phyloP scores from a whole-genome alignment of 2,797 vertebrate species.

The Nannoperca australis region DNA sequence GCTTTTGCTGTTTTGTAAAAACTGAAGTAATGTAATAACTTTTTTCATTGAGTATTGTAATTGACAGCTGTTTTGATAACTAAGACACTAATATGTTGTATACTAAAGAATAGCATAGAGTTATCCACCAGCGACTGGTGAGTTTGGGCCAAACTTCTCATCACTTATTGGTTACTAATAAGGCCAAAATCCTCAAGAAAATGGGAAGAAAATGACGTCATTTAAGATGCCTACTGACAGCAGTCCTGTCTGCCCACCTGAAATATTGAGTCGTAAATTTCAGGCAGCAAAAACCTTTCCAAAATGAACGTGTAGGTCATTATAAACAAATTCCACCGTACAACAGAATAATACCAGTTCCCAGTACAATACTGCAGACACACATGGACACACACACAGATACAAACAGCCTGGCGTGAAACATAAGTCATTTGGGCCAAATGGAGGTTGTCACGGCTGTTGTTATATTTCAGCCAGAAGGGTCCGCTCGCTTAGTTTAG shows the following conservation, averaged over 20 bases:
- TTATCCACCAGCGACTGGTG: neutral
- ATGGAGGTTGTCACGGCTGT: constrained; percentile 5
- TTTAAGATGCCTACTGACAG: constrained; percentile 23
- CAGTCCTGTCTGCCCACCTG: constrained; percentile 1
- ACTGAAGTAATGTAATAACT: no score
- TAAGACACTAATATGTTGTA: neutral
- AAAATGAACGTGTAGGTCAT: constrained; percentile 7
- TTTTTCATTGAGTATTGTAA: no score
- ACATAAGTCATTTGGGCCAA: constrained; percentile 2
- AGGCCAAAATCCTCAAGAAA: neutral
- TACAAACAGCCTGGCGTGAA: constrained; percentile 14
- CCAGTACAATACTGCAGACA: neutral
- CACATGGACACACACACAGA: neutral
- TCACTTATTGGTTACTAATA: neutral
- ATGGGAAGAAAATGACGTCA: constrained; percentile 15
- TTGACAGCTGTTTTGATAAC: no score
- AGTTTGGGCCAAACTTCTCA: neutral
- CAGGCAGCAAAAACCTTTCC: constrained; percentile 23
- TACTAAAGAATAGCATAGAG: neutral
- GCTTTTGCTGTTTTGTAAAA: no score
- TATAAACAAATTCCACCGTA: neutral
- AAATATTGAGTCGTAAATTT: constrained; percentile 41
- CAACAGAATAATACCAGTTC: neutral
- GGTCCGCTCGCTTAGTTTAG: constrained; percentile 14
- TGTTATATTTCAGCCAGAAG: constrained; percentile 24